Percentiles rank a stretch among this genome's conserved stretches.
Evolutionary conservation across 2,797 vertebrate species (phyloP).

Genomic region (Morus bassanus): DNA sequence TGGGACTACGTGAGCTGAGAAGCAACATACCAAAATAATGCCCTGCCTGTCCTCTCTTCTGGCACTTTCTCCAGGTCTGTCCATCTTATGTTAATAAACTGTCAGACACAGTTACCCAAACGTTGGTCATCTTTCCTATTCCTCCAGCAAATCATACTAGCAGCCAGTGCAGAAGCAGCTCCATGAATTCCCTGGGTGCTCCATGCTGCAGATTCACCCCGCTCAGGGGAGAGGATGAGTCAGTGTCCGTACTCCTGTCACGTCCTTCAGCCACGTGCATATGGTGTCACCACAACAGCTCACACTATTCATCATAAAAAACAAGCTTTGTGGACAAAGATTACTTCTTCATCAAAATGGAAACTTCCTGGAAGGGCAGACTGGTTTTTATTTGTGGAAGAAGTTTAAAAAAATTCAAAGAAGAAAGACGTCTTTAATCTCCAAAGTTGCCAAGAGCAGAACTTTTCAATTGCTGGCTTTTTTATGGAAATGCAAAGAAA

Average conservation of each 20-base stretch:
- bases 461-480: background rate
- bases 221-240: background rate
- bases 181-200: background rate
- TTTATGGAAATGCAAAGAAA: background rate
- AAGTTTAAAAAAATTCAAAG: background rate
- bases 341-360: background rate
- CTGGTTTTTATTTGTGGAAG: background rate
- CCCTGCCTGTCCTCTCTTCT: constrained; percentile 24
- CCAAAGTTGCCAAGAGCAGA: background rate
- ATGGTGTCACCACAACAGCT: background rate
- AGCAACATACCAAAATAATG: background rate
- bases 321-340: background rate
- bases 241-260: background rate
- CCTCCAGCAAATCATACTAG: background rate
- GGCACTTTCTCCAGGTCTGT: constrained; percentile 49
- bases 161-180: background rate
- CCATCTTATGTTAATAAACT: constrained; percentile 17
- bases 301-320: background rate
- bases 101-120: constrained; percentile 18
- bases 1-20: background rate
- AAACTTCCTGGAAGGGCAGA: background rate
- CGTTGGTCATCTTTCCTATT: constrained; percentile 14
- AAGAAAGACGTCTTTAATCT: background rate
- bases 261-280: background rate
- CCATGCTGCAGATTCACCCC: background rate